Base-by-base conservation (phyloP, 2,888 invertebrate genomes). In the Ophraella communa region DNA sequence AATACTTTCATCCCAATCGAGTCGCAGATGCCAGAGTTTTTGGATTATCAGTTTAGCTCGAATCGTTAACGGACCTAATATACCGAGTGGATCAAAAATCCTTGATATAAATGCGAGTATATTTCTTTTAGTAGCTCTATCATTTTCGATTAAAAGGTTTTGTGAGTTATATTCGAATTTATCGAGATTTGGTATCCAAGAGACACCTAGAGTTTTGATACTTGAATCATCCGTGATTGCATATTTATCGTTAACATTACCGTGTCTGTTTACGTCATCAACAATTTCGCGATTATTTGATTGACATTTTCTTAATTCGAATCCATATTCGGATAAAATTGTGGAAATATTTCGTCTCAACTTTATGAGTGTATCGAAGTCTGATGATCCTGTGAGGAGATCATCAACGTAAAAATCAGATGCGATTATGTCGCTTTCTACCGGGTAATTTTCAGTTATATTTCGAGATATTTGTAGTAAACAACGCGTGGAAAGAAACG, bases 171-270 rank as follows among this genome's bases (percentile, higher is more conserved):
- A 58, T 49, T 54, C 58, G 30, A 58, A 58, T 49, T 33, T 49
- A 14, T 58, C 51, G 49, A 24, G 23, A n/a, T 20, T 21, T 53
- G 58, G 58, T 51, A 58, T 30, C 58, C 58, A 58, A 20, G 58
- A 58, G 27, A 58, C 44, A 51, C 58, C 58, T 4, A 52, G 30
- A 33, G 59, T 52, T 59, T 59, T 35, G 17, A 33, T 14, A 21
- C 51, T 59, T 17, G 59, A 59, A 52, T 59, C 59, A 1, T 59
- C 59, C 27, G 59, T 33, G 33, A 59, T 59, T n/a, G 30, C 53
- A 51, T 59, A 52, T 35, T 30, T 30, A 30, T 30, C 7, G 30
- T 30, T 30, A 30, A 30, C 30, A 30, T 30, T 30, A 30, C 10
- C 10, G 30, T 30, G 30, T 30, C 30, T 30, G 11, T 30, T 30